Base-by-base conservation (phyloP, 2,797 vertebrate genomes). In the Petrocephalus schoutedeni region DNA sequence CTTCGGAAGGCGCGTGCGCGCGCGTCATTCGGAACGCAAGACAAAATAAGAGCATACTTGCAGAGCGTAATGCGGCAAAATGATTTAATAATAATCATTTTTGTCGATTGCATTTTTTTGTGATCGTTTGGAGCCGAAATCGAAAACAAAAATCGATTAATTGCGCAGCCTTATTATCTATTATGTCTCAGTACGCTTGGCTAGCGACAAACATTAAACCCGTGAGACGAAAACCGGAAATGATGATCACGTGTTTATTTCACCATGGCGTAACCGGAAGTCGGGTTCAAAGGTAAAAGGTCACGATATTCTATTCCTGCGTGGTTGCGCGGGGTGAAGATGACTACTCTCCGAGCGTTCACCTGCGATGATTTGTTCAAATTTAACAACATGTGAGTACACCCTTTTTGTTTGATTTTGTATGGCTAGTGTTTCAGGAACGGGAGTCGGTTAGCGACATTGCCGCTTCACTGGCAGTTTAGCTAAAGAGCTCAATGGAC, bases 341-440 rank as follows among this genome's bases (percentile, higher is more conserved):
- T 98, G 97, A 98, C 97, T 86, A 96, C 97, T 32, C 92, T 98
- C 2, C 94, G 97, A 82, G 96, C 97, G 0, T 98, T 98, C 86
- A 98, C 95, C 3, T 98, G 98, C 90, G 97, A 98, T 64, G 98
- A 98, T 87, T 91, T 98, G 12, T 98, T 98, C 90, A 97, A 97
- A 92, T 98, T 98, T 93, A 98, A 98, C 92, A 98, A 98, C 59
- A 98, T 98, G 97, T 98, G 92, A 97, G 97, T 95, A 1, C 0
- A 28, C 2, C 12, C 0, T 0, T 1, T 10, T 64, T 45, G 0
- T 87, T n/a, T n/a, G 51, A 28, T 53, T n/a, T 41, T 28, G 51
- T 83, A 49, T 45, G 71, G 36, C 58, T 21, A 61, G n/a, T 6
- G 41, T 77, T 45, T 77, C 71, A 45, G 32, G 71, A 45, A 77